phyloP scores from a whole-genome alignment of 1,140 invertebrate genomes.

The Pogonognathellus flavescens region DNA sequence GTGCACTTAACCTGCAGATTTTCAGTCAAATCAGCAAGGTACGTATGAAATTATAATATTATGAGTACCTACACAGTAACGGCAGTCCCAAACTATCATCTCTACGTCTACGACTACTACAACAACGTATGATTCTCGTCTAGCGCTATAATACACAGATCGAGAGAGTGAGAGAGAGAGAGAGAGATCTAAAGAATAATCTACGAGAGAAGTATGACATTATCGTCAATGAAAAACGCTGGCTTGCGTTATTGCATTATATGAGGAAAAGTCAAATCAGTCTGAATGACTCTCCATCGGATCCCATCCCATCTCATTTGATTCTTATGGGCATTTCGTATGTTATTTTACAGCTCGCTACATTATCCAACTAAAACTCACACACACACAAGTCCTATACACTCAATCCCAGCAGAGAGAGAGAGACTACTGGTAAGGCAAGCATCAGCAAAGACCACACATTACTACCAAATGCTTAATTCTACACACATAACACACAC shows the following conservation, averaged over 20 bases:
- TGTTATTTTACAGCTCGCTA: neutral
- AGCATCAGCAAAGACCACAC: too few relatives aligned
- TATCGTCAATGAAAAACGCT: constrained; percentile 15
- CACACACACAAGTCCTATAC: too few relatives aligned
- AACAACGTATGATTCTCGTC: too few relatives aligned
- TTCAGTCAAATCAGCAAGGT: neutral
- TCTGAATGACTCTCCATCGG: neutral
- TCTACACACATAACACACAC: too few relatives aligned
- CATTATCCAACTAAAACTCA: neutral
- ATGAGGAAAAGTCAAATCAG: constrained; percentile 24
- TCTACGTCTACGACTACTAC: too few relatives aligned
- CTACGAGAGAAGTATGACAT: constrained; percentile 14
- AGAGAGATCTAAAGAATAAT: neutral
- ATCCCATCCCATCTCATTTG: neutral
- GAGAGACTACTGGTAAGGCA: too few relatives aligned
- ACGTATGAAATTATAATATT: neutral
- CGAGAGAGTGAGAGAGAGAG: neutral
- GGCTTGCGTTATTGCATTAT: neutral
- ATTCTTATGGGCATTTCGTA: neutral
- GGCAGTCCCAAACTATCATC: too few relatives aligned
- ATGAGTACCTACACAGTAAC: neutral
- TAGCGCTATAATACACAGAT: too few relatives aligned
- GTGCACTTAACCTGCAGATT: neutral
- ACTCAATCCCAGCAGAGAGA: too few relatives aligned
- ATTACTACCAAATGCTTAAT: too few relatives aligned